Base-by-base conservation (phyloP, 2,888 invertebrate species). In the Carpatolechia fugitivella region DNA sequence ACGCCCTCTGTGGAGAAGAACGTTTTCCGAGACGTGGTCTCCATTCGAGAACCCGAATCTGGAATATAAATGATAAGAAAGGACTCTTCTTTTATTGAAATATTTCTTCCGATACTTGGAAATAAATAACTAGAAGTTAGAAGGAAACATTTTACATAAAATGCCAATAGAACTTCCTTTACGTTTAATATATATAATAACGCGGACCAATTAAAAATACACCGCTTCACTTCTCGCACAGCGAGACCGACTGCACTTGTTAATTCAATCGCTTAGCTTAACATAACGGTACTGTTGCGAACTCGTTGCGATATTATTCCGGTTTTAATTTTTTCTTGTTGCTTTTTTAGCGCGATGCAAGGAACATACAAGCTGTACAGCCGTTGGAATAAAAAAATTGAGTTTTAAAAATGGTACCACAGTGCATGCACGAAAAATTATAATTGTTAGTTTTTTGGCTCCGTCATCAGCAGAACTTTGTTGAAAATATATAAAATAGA, bases 281-380 rank as follows among this genome's bases (percentile, higher is more conserved):
- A 40, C 18, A 30, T 51, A 51, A 51, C 51, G 29, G 51, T 29
- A 40, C 44, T 29, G 29, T 31, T 51, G 51, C 38, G 14, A 40
- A 51, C 51, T 51, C 30, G 51, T 18, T 51, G 31, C 49, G 10
- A 49, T 31, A 20, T 35, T 51, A 51, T 51, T 24, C 38, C 51
- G 51, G 40, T 31, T 38, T 50, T 30, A 13, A 13, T 50, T 40
- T 51, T 51, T 50, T 50, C 33, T 36, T 51, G 5, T 40, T 40
- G n/a, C 44, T 29, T 24, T 44, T 44, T 44, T 44, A 44, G 13
- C 29, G 29, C 44, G 14, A 44, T 44, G 44, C 44, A 44, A 29
- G 29, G 11, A 44, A 24, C 44, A 44, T 13, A 29, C 13, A 10
- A 20, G 13, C 7, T 29, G 44, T 44, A 44, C 29, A 29, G 44